Evolutionary conservation across 2,888 invertebrate species (phyloP).

Genomic region (Hypomecis atomaria): DNA sequence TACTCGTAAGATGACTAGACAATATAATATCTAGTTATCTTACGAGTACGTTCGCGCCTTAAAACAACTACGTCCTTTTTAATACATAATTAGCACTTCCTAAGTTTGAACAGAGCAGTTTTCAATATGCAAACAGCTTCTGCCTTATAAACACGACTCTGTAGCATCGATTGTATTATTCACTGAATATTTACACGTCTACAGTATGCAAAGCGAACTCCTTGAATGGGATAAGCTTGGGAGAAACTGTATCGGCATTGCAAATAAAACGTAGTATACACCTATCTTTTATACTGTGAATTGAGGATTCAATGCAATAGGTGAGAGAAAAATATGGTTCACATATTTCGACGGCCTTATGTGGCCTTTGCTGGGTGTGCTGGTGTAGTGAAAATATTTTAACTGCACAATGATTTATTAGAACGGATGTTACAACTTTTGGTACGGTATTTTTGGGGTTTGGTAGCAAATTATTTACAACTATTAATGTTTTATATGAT

Average conservation of each 20-base stretch:
- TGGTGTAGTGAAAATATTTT: background rate
- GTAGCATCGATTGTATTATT: slow-evolving; percentile 29
- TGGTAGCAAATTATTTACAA: too few species aligned
- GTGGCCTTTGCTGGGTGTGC: background rate
- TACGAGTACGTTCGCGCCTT: too few species aligned
- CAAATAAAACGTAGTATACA: slow-evolving; percentile 24
- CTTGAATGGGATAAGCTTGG: slow-evolving; percentile 31
- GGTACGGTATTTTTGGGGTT: too few species aligned
- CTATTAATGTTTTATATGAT: too few species aligned
- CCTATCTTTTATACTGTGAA: slow-evolving; percentile 19
- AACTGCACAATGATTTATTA: background rate
- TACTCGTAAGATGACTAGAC: too few species aligned
- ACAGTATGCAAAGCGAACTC: slow-evolving; percentile 28
- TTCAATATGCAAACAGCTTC: slow-evolving; percentile 17
- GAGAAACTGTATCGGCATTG: slow-evolving; percentile 25
- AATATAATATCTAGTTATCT: too few species aligned
- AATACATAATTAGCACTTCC: background rate
- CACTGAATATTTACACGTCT: slow-evolving; percentile 32
- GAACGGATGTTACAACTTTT: too few species aligned
- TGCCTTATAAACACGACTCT: slow-evolving; percentile 13
- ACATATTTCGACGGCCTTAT: background rate
- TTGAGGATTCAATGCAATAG: slow-evolving; percentile 16
- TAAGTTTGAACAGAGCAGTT: background rate
- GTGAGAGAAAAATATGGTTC: slow-evolving; percentile 13
- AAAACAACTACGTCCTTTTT: background rate